phyloP scores from a whole-genome alignment of 2,797 vertebrate genomes.

The Falco cherrug region DNA sequence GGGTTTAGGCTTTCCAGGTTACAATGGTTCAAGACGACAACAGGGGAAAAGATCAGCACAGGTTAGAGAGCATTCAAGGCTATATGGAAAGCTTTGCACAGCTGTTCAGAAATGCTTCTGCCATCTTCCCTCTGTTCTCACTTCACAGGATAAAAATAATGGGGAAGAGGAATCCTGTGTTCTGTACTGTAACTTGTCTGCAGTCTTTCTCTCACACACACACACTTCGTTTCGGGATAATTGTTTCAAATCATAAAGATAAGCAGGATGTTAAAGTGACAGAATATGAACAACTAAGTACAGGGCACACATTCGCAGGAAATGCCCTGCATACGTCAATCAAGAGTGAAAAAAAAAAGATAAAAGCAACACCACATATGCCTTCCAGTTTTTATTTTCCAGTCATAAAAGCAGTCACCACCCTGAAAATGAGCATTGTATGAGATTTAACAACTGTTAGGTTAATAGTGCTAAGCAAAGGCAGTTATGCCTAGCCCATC shows the following conservation, averaged over 20 bases:
- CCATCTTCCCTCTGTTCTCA: neutral
- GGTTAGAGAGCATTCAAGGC: neutral
- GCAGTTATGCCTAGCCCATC: neutral
- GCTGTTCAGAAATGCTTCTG: neutral
- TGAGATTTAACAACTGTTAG: neutral
- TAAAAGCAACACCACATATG: neutral
- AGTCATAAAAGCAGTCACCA: neutral
- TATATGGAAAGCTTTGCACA: neutral
- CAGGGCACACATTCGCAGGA: neutral
- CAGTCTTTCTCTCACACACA: neutral
- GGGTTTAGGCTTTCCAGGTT: neutral
- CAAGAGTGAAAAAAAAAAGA: neutral
- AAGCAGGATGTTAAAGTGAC: neutral
- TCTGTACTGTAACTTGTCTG: neutral
- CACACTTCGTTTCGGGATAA: neutral
- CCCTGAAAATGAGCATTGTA: neutral
- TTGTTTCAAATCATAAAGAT: neutral
- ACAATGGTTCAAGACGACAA: neutral
- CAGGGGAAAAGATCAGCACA: neutral
- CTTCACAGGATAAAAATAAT: neutral
- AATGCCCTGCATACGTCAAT: neutral
- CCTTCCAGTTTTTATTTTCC: neutral
- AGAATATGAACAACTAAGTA: neutral
- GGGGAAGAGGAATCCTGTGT: neutral
- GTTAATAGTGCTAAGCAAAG: neutral